Evolutionary conservation across 2,888 invertebrate species (phyloP), one percentile per base, ranked within the genome.

Genomic region (Atrina japonica): DNA sequence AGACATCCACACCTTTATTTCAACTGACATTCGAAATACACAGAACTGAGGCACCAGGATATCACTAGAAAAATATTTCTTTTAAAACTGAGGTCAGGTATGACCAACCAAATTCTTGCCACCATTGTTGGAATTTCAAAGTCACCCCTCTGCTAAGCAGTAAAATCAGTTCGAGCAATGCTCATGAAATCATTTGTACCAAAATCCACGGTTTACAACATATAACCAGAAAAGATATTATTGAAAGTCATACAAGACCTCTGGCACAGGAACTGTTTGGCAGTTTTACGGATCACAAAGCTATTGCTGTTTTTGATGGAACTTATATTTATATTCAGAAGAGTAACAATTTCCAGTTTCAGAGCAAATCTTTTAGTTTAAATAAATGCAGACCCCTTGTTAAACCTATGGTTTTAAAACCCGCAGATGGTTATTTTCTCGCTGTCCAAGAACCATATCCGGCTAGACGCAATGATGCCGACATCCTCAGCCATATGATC

Each of bases 401-500:
- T 50, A 50, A 50, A 23, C 50, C 5, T 3, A 50, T 23, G 18
- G 50, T 50, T 21, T 1, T 50, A 18, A 50, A 14, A 50, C 23
- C 50, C 23, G 23, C 50, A 23, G 50, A 50, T 50, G 50, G 55
- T 7, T 55, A 55, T 30, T 55, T 55, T 18, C n/a, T 55, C 6
- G n/a, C 21, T 11, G 58, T 58, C 18, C 21, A 41, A 23, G 43
- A 25, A 23, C 23, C 18, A 40, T 58, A 41, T n/a, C 25, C 41
- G 14, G 58, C 58, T 58, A 58, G 43, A 41, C 40, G 41, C n/a
- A 58, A 58, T 43, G 58, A 43, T 58, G 58, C 14, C 23, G 14
- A 18, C 11, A 58, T 43, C n/a, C 43, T 58, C 16, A 58, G 23
- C n/a, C 43, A 58, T 58, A 58, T 58, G 21, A 7, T 69, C 63